These are phyloP conservation scores for Pygoscelis adeliae DNA, from an alignment of 2,113 vertebrate species.

Conservation along the genomic window DNA sequence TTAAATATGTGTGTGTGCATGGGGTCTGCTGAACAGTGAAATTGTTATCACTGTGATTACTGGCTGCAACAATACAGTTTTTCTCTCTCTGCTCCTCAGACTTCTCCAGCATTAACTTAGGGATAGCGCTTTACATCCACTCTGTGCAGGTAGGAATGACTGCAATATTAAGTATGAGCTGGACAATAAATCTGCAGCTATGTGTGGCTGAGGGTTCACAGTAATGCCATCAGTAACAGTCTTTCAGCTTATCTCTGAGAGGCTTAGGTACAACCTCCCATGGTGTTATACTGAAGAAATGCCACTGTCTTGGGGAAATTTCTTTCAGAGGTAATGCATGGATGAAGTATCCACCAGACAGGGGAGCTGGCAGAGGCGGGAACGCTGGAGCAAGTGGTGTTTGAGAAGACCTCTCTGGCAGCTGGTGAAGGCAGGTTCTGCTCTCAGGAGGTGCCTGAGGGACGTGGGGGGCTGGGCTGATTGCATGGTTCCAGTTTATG, in stretches of 20 bases:
- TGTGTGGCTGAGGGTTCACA: not conserved
- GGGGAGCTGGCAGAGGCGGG: not conserved
- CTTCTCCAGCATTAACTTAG: not conserved
- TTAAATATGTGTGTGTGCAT: not conserved
- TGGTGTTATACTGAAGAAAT: not conserved
- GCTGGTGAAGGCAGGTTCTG: not conserved
- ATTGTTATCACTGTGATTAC: not conserved
- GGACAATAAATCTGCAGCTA: not conserved
- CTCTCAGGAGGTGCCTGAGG: not conserved
- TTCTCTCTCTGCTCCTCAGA: not conserved
- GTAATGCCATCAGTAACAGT: not conserved
- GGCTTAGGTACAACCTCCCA: not conserved
- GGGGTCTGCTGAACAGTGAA: not conserved
- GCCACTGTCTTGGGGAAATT: not conserved
- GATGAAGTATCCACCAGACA: not conserved
- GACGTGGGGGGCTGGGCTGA: not conserved
- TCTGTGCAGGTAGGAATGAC: not conserved
- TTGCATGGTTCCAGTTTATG: not conserved
- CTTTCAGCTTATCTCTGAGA: not conserved
- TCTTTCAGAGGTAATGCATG: not conserved
- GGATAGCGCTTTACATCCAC: not conserved
- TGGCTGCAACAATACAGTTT: not conserved
- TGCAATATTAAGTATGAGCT: not conserved
- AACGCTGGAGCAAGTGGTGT: not conserved
- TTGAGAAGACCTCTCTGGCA: not conserved